Evolutionary conservation across 2,888 invertebrate species (phyloP), one percentile per base, ranked within the genome.

Genomic region (Seira musarum): DNA sequence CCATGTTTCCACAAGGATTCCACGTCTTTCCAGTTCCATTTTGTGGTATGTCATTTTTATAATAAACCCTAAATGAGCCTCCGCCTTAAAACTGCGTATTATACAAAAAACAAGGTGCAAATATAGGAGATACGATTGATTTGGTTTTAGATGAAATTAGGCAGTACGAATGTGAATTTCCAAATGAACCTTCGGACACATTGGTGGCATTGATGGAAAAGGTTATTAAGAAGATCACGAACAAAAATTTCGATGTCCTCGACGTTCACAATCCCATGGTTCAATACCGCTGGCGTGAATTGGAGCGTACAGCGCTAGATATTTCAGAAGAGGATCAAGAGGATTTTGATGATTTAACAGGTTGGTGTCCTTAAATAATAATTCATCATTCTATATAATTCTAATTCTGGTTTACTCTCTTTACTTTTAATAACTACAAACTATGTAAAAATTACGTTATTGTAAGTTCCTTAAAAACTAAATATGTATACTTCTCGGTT

Each of bases 1-100:
- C 67, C 3, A 17, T 72, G 19, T 83, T 85, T 49, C 86, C 86
- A 35, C 82, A 84, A 78, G 86, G 86, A 61, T 85, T 85, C 71
- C 83, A 85, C 57, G 61, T 85, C 0, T 84, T 82, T 49, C 30
- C 75, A 6, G 30, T 85, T 8, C 86, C 86, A 0, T 86, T 84
- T 49, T 35, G n/a, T 22, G 82, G 84, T 82, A 77, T 60, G 1
- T 24, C 25, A 40, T 30, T 30, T 30, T 8, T n/a, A n/a, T n/a
- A n/a, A 30, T 30, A 30, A 30, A 30, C 8, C 8, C 30, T 30
- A 30, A 30, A 30, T 30, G n/a, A n/a, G n/a, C n/a, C n/a, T n/a
- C n/a, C n/a, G n/a, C n/a, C n/a, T n/a, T 49, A 49, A 68, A 49
- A n/a, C n/a, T n/a, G n/a, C n/a, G n/a, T n/a, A n/a, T n/a, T n/a